A percentile compares a stretch with the other conserved stretches of the same genome.
Conservation (phyloP, 64 coral and sea anemone genomes). For the Dendronephthya gigantea region DNA sequence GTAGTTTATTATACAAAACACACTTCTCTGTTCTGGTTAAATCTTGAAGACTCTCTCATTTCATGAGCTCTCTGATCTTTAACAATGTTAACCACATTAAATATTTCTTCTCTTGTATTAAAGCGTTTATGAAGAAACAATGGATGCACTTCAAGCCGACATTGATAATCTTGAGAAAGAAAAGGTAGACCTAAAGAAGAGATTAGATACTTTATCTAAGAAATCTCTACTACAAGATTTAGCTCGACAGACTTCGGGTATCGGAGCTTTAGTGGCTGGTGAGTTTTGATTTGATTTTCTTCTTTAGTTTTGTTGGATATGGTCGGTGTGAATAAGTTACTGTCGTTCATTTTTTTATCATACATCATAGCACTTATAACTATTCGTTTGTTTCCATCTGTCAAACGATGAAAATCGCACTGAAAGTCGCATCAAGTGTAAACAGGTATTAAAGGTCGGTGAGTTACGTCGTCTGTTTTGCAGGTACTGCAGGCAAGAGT, state of each 20-base stretch:
- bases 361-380: too few relatives aligned
- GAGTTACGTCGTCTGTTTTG: neutral
- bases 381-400: too few relatives aligned
- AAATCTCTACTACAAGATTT: constrained; percentile 1
- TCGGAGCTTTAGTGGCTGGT: neutral
- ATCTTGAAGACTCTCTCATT: too few relatives aligned
- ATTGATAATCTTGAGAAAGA: constrained; percentile 16
- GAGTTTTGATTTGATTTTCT: neutral
- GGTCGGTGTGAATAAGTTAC: too few relatives aligned
- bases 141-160: constrained; percentile 16
- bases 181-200: neutral
- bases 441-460: too few relatives aligned
- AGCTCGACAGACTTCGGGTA: constrained; percentile 4
- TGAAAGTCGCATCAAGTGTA: too few relatives aligned
- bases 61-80: too few relatives aligned
- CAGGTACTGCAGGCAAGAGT: constrained; percentile 2
- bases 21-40: too few relatives aligned
- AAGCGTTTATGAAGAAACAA: neutral
- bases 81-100: too few relatives aligned
- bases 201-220: constrained; percentile 8
- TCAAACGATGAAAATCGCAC: too few relatives aligned
- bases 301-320: neutral
- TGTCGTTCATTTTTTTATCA: too few relatives aligned
- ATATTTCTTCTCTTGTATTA: neutral
- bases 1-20: too few relatives aligned